Base-by-base conservation (phyloP, 2,888 invertebrate species). In the Phalera bucephala region DNA sequence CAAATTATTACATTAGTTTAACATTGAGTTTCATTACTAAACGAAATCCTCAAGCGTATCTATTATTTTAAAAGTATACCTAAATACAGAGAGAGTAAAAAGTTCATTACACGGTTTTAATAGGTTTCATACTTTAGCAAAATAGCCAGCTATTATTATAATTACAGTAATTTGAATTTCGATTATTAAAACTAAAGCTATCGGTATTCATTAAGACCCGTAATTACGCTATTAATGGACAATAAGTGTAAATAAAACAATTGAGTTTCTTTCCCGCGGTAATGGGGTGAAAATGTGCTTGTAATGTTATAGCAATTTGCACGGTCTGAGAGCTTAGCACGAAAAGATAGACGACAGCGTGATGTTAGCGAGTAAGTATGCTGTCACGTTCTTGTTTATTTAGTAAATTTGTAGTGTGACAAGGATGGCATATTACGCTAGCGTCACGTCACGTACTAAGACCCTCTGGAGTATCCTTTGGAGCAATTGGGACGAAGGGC, bases 271-370 rank as follows among this genome's bases (percentile, higher is more conserved):
- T 26, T 38, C 26, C 29, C 17, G 10, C 29, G 15, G 27, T 44
- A 51, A 56, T 47, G 45, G 34, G 29, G 34, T 35, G 25, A 31
- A 53, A 53, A 46, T 45, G 31, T 51, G 45, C 43, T 47, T 33
- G 56, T 56, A 52, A 56, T 42, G 43, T 40, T 45, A 30, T 15
- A 41, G 30, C 36, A 31, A 50, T 52, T 55, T 40, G 38, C 40
- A 40, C 36, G 23, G 38, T 27, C n/a, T n/a, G n/a, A n/a, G n/a
- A n/a, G n/a, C n/a, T n/a, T n/a, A n/a, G n/a, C n/a, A n/a, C n/a
- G n/a, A n/a, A n/a, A n/a, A n/a, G n/a, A n/a, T n/a, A n/a, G n/a
- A n/a, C n/a, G n/a, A n/a, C n/a, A n/a, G n/a, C n/a, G n/a, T n/a
- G n/a, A n/a, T n/a, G n/a, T n/a, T n/a, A n/a, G n/a, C n/a, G n/a